Evolutionary conservation across 2,888 invertebrate genomes (phyloP).

Genomic region (Esperia sulphurella): DNA sequence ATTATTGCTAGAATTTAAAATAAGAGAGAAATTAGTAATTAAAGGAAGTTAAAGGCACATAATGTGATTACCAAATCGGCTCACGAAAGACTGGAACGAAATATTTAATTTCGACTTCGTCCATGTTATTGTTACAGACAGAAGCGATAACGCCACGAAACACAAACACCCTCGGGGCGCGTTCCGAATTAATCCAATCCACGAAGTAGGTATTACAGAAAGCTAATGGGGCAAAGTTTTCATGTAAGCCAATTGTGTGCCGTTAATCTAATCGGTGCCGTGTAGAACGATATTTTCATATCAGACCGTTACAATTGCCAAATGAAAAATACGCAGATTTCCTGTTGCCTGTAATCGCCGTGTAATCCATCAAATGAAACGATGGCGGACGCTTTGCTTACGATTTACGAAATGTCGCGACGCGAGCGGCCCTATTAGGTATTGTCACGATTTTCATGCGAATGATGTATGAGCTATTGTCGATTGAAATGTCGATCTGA

Average conservation of each 20-base stretch:
- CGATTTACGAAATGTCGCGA: constrained; percentile 18
- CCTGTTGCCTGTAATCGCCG: constrained; percentile 65
- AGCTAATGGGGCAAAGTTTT: constrained; percentile 61
- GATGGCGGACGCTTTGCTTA: constrained; percentile 46
- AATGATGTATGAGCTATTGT: constrained; percentile 49
- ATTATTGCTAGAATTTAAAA: too few species aligned
- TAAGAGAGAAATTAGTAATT: too few species aligned
- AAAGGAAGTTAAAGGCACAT: too few species aligned
- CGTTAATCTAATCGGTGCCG: constrained; percentile 66
- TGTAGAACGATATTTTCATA: constrained; percentile 71
- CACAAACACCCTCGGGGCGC: constrained; percentile 48
- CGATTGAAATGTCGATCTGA: constrained; percentile 35
- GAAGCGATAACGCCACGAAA: constrained; percentile 50
- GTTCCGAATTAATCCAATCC: constrained; percentile 62
- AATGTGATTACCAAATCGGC: neutral
- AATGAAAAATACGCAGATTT: constrained; percentile 76
- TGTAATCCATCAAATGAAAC: constrained; percentile 73
- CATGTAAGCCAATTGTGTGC: constrained; percentile 67
- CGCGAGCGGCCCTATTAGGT: constrained; percentile 45
- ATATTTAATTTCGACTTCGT: constrained; percentile 46
- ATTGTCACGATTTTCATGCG: constrained; percentile 61
- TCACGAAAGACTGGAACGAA: constrained; percentile 22
- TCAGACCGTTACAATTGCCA: constrained; percentile 64
- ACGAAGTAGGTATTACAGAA: constrained; percentile 47
- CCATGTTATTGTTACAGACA: constrained; percentile 50